Evolutionary conservation across 1,140 invertebrate species (phyloP), one percentile per base, ranked within the genome.

Genomic region (Pseudachorutes palmiensis): DNA sequence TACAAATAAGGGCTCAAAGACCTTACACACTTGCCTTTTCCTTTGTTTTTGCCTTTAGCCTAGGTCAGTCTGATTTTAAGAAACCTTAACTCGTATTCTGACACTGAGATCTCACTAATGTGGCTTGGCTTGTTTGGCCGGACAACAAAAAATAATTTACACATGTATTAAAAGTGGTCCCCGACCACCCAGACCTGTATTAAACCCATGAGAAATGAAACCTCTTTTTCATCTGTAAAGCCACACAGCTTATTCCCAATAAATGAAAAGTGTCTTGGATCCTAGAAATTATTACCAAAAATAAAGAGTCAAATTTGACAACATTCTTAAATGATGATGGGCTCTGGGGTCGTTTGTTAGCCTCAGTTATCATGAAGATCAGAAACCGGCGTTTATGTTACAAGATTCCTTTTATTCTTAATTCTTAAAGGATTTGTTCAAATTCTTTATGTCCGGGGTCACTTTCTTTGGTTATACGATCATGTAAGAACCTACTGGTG

Each of bases 401-500:
- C 9, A 55, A 55, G 24, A 19, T 22, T 55, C 51, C 51, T 55
- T 55, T 55, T 22, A 5, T 55, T 55, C 51, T 26, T 55, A 55
- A 5, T 55, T 55, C 51, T 26, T 55, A 55, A 55, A 55, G 51
- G 24, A 55, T 14, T 55, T 55, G 51, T 55, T 26, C 24, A 55
- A 55, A 55, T 55, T 55, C 51, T 55, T 55, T 55, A 55, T 55
- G 9, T 55, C 51, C 51, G 5, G 19, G 36, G 19, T 41, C 19
- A 41, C 51, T 24, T 19, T 55, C 14, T 45, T 12, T 12, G 24
- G 24, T 60, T 31, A 62, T 36, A 62, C 33, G 62, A 29, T 58
- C 65, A 31, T 33, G 28, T 45, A n/a, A 65, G 66, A 58, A 65
- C 69, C 66, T 71, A 71, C 65, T 62, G 66, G 62, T 62, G 70